Conservation (phyloP, 2,113 vertebrate genomes). For the Bos javanicus region DNA sequence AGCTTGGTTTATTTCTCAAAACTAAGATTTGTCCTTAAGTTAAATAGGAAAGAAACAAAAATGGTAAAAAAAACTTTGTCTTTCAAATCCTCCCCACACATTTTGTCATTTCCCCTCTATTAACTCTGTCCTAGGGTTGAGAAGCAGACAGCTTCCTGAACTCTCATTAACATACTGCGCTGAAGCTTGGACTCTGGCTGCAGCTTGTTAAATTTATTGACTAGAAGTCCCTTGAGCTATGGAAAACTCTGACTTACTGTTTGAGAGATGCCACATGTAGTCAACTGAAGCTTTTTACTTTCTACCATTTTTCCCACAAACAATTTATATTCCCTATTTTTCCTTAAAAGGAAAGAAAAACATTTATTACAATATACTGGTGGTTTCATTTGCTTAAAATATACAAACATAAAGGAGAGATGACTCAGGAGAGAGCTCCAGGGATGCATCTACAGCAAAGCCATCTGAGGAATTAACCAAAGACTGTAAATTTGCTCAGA, state of each 20-base stretch:
- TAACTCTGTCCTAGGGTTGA: slow-evolving; percentile 76
- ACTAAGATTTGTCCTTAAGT: slow-evolving; percentile 69
- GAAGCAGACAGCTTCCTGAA: slow-evolving; percentile 65
- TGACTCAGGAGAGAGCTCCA: not conserved
- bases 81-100: slow-evolving; percentile 72
- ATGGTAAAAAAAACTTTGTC: slow-evolving; percentile 44
- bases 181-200: slow-evolving; percentile 63
- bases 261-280: slow-evolving; percentile 71
- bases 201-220: slow-evolving; percentile 81
- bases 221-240: slow-evolving; percentile 74
- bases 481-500: not conserved
- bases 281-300: slow-evolving; percentile 71
- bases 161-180: slow-evolving; percentile 75
- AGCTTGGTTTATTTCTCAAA: slow-evolving; percentile 66
- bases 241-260: slow-evolving; percentile 62
- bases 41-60: slow-evolving; percentile 54
- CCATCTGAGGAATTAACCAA: slow-evolving; percentile 24
- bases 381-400: slow-evolving; percentile 66
- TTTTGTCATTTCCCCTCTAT: slow-evolving; percentile 79
- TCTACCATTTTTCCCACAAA: slow-evolving; percentile 39
- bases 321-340: slow-evolving; percentile 67
- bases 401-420: not conserved
- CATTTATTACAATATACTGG: slow-evolving; percentile 47
- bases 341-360: slow-evolving; percentile 4
- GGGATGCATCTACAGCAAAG: not conserved